A percentile compares a stretch with the other conserved stretches of the same genome.
Evolutionary conservation across 2,113 vertebrate species (phyloP).

Genomic region (Otus sunia): DNA sequence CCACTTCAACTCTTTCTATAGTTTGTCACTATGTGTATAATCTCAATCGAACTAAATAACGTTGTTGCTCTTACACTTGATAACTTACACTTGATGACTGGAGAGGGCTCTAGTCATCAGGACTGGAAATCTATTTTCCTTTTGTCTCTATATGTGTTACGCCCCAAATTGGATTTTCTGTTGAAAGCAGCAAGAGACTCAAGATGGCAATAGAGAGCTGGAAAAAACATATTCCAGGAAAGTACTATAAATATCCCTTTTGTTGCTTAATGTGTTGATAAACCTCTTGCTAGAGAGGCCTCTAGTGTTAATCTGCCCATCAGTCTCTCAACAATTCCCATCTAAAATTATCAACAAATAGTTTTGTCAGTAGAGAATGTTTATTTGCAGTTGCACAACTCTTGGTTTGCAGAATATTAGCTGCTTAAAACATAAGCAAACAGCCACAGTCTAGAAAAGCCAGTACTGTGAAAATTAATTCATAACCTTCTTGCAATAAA

Average conservation of each 20-base stretch:
- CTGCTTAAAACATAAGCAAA: constrained; percentile 15
- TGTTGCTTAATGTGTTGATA: constrained; percentile 49
- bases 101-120: neutral
- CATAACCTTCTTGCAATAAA: neutral
- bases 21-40: fast-evolving
- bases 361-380: constrained; percentile 26
- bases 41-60: neutral
- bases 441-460: neutral
- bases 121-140: neutral
- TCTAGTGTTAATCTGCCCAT: constrained; percentile 49
- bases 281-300: constrained; percentile 16
- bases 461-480: constrained; percentile 1
- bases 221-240: neutral
- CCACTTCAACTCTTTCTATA: neutral
- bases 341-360: constrained; percentile 62
- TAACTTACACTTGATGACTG: neutral
- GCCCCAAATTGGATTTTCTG: neutral
- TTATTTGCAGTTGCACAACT: constrained; percentile 22
- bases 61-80: neutral
- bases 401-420: constrained; percentile 5
- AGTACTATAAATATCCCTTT: constrained; percentile 51
- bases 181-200: neutral
- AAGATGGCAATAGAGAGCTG: constrained; percentile 69
- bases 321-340: constrained; percentile 40
- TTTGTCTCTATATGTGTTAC: neutral